A percentile compares a stretch with the other conserved stretches of the same genome.
phyloP scores from a whole-genome alignment of 1,140 invertebrate genomes.

The Kradibia gibbosae region DNA sequence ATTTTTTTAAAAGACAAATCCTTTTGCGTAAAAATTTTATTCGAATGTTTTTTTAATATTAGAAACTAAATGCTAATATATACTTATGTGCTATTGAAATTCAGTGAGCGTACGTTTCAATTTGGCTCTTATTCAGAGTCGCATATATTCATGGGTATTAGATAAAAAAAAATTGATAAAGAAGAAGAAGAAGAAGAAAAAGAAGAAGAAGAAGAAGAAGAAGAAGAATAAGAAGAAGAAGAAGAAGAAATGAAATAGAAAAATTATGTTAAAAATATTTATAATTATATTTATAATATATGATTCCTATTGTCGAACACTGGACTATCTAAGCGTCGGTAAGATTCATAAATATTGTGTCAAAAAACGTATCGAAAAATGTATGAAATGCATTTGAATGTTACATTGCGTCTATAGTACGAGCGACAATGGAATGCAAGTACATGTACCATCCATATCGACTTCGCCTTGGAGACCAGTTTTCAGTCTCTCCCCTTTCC shows the following conservation, averaged over 20 bases:
- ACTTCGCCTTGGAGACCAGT: background rate
- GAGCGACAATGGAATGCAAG: conserved; percentile 25
- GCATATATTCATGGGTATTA: too few species aligned
- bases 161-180: too few species aligned
- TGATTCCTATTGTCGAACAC: too few species aligned
- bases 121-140: too few species aligned
- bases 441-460: background rate
- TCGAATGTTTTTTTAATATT: background rate
- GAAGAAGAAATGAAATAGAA: background rate
- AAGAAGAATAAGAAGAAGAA: too few species aligned
- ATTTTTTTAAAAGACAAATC: background rate
- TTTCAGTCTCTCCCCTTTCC: background rate
- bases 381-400: background rate
- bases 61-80: background rate
- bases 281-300: too few species aligned
- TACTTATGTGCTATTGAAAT: too few species aligned
- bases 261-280: too few species aligned
- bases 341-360: too few species aligned
- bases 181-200: background rate
- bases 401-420: background rate
- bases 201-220: background rate
- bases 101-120: too few species aligned
- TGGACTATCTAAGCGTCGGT: too few species aligned
- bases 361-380: too few species aligned
- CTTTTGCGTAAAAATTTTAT: background rate